Evolutionary conservation across 2,888 invertebrate species (phyloP).

Genomic region (Erebia palarica): DNA sequence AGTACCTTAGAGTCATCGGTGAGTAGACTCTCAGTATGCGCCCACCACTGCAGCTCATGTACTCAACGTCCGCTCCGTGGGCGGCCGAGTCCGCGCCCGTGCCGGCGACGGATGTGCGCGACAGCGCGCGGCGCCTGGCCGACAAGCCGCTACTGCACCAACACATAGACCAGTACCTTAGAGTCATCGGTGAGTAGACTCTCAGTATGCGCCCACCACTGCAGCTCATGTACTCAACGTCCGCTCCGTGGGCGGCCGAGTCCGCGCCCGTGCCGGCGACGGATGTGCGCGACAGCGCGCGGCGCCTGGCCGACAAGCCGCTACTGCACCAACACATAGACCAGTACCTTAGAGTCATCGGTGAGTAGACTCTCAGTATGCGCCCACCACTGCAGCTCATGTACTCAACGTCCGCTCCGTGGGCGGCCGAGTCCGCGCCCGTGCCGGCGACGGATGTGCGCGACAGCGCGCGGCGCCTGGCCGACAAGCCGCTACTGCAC

Average conservation of each 20-base stretch:
- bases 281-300: slow-evolving; percentile 86
- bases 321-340: slow-evolving; percentile 86
- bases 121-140: slow-evolving; percentile 83
- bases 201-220: slow-evolving; percentile 82
- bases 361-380: too few relatives aligned
- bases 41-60: slow-evolving; percentile 87
- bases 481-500: slow-evolving; percentile 82
- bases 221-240: slow-evolving; percentile 89
- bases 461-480: slow-evolving; percentile 83
- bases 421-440: slow-evolving; percentile 88
- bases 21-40: too few relatives aligned
- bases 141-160: slow-evolving; percentile 84
- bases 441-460: slow-evolving; percentile 88
- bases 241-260: slow-evolving; percentile 87
- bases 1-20: slow-evolving; percentile 90
- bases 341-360: slow-evolving; percentile 89
- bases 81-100: slow-evolving; percentile 88
- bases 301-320: slow-evolving; percentile 82
- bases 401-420: slow-evolving; percentile 89
- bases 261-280: slow-evolving; percentile 88
- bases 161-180: slow-evolving; percentile 90
- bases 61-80: slow-evolving; percentile 89
- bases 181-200: slow-evolving; percentile 88
- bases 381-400: slow-evolving; percentile 85
- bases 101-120: slow-evolving; percentile 87